Conservation (phyloP, 2,797 vertebrate species). For the Sebastes hubbsi region DNA sequence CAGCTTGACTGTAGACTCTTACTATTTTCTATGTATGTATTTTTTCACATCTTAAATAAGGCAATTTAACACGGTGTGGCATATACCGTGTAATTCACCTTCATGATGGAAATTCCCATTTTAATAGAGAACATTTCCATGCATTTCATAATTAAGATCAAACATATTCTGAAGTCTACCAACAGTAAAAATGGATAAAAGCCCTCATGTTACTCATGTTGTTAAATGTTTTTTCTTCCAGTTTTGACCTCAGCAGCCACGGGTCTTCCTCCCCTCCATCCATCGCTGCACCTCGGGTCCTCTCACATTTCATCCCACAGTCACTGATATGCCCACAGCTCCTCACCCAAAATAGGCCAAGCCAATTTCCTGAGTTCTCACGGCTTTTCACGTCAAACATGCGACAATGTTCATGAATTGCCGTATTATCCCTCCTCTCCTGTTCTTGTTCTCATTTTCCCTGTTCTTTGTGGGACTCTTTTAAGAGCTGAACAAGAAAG, state of each 20-base stretch:
- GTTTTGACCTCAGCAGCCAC: conserved; percentile 44
- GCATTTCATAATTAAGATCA: not conserved
- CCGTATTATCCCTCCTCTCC: conserved; percentile 27
- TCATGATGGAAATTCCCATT: not conserved
- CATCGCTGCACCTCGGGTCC: conserved; percentile 35
- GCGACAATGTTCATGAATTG: conserved; percentile 35
- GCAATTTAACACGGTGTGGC: not conserved
- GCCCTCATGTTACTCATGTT: conserved; percentile 17
- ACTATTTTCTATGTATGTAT: too few relatives aligned
- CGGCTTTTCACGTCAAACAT: conserved; percentile 63
- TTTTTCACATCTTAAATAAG: too few relatives aligned
- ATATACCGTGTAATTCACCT: not conserved
- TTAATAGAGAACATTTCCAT: not conserved
- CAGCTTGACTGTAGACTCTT: not conserved
- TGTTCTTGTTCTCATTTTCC: conserved; percentile 29
- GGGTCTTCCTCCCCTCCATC: conserved; percentile 29
- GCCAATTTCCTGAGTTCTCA: conserved; percentile 59
- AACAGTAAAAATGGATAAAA: not conserved
- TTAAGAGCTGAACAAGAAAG: conserved; percentile 2
- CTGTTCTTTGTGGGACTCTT: conserved; percentile 8
- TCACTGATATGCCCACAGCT: conserved; percentile 72
- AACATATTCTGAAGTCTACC: not conserved
- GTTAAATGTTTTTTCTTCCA: not conserved
- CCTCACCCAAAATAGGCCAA: conserved; percentile 54
- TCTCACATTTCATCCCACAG: conserved; percentile 69